Conservation (phyloP, 2,888 invertebrate species). For the Yponomeuta plumbellus region DNA sequence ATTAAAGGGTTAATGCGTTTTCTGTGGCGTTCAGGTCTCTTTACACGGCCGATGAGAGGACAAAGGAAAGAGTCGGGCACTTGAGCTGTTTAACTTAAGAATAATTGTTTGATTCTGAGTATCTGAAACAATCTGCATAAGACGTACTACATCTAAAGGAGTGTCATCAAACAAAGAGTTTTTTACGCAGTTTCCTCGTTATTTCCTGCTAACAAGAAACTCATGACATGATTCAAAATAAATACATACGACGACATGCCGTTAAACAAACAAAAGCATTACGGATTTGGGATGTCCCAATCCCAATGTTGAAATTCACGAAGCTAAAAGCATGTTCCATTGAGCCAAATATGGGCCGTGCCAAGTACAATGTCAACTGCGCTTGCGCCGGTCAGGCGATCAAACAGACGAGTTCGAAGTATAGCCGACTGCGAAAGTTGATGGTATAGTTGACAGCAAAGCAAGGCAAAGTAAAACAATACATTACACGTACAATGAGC, state of each 20-base stretch:
- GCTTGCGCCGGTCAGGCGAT: slow-evolving; percentile 9
- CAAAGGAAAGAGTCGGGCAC: not conserved
- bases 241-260: not conserved
- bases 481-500: too few relatives aligned
- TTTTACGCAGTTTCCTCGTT: not conserved
- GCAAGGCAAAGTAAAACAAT: too few relatives aligned
- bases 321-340: slow-evolving; percentile 8
- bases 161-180: not conserved
- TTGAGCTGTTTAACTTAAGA: not conserved
- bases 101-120: too few relatives aligned
- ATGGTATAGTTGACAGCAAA: not conserved
- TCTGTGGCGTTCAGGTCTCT: not conserved
- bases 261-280: slow-evolving; percentile 2
- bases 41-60: not conserved
- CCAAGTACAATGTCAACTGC: slow-evolving; percentile 10
- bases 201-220: not conserved
- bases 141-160: not conserved
- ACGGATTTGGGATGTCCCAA: not conserved
- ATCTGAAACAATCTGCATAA: too few relatives aligned
- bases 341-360: slow-evolving; percentile 10
- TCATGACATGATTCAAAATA: slow-evolving; percentile 2
- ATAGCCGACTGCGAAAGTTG: not conserved
- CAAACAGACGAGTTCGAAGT: not conserved
- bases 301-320: slow-evolving; percentile 8
- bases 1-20: slow-evolving; percentile 13